These are phyloP conservation scores for Panulirus ornatus DNA, from an alignment of 1,140 invertebrate genomes.

Conservation along the genomic window DNA sequence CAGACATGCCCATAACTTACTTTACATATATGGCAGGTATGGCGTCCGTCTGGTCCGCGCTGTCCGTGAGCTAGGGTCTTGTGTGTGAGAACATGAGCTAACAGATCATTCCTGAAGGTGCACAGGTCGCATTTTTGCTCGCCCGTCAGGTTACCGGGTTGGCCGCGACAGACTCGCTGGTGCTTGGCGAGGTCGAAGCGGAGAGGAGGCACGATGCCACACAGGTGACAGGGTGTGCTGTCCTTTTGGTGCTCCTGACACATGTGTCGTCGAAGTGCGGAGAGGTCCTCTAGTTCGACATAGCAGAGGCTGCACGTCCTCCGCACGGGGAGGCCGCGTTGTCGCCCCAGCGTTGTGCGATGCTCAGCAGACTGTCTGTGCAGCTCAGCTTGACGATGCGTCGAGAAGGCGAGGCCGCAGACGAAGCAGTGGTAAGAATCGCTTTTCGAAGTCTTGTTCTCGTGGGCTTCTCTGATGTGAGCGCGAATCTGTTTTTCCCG, in stretches of 20 bases:
- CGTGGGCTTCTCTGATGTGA: slow-evolving; percentile 52
- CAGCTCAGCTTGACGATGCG: slow-evolving; percentile 24
- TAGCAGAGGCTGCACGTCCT: slow-evolving; percentile 61
- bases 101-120: slow-evolving; percentile 56
- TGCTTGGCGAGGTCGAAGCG: slow-evolving; percentile 63
- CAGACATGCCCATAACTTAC: slow-evolving; percentile 40
- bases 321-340: slow-evolving; percentile 33
- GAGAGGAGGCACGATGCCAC: slow-evolving; percentile 51
- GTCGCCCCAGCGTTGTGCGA: slow-evolving; percentile 45
- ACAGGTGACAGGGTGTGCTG: slow-evolving; percentile 64
- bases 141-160: slow-evolving; percentile 26
- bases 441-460: neutral
- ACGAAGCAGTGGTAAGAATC: slow-evolving; percentile 60
- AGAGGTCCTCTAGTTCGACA: slow-evolving; percentile 51
- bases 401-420: slow-evolving; percentile 55
- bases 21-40: slow-evolving; percentile 68
- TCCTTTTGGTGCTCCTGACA: slow-evolving; percentile 45
- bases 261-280: slow-evolving; percentile 58
- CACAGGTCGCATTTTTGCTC: slow-evolving; percentile 62
- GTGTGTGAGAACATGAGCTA: slow-evolving; percentile 59
- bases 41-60: slow-evolving; percentile 26
- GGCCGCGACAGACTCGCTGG: slow-evolving; percentile 35
- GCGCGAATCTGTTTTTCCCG: slow-evolving; percentile 56
- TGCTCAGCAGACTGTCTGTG: slow-evolving; percentile 63
- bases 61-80: slow-evolving; percentile 54